Percentiles rank a stretch among this genome's conserved stretches.
Conservation (phyloP, 2,113 vertebrate species). For the Heteronetta atricapilla region DNA sequence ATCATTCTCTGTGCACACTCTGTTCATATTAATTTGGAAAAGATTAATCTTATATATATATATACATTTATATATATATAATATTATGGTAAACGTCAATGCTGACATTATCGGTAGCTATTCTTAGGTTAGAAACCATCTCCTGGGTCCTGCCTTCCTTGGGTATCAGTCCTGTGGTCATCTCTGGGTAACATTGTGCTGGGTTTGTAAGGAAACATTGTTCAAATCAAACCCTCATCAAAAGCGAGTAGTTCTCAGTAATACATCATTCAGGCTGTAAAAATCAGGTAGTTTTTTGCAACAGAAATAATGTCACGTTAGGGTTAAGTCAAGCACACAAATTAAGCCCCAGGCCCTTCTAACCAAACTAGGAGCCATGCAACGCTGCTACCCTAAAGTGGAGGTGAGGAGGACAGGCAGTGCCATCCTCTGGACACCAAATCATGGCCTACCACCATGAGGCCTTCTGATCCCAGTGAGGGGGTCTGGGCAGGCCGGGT, state of each 20-base stretch:
- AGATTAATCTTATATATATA: not conserved
- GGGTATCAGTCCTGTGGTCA: not conserved
- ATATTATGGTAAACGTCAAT: not conserved
- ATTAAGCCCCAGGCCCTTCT: not conserved
- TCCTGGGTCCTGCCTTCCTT: not conserved
- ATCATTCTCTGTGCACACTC: not conserved
- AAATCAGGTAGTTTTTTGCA: not conserved
- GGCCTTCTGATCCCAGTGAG: rapidly evolving
- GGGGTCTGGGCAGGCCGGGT: not conserved
- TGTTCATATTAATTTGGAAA: not conserved
- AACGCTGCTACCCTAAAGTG: not conserved
- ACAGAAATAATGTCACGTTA: not conserved
- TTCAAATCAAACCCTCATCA: not conserved
- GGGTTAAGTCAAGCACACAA: rapidly evolving
- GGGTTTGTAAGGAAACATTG: not conserved
- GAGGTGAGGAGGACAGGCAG: not conserved
- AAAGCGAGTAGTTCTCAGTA: not conserved
- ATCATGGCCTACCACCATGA: not conserved
- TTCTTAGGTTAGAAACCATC: not conserved
- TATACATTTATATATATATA: not conserved
- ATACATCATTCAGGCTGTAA: not conserved
- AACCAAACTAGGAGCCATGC: not conserved
- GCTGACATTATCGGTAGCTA: not conserved
- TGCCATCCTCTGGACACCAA: rapidly evolving
- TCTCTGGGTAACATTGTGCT: rapidly evolving